Base-by-base conservation (phyloP, 2,888 invertebrate genomes). In the Doris montereyensis region DNA sequence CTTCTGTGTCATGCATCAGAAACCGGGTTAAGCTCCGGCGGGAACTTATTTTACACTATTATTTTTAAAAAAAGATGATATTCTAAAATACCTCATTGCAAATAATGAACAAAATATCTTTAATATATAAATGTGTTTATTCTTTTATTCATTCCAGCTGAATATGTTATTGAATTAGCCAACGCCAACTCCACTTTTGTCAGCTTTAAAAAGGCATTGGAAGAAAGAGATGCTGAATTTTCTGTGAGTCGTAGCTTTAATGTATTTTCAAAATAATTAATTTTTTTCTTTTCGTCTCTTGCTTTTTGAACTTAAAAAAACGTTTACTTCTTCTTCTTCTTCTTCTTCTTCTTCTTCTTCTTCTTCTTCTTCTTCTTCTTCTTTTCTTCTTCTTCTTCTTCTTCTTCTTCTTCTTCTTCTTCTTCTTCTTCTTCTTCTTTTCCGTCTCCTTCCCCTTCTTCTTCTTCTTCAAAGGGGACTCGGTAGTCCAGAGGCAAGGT, bases 111-210 rank as follows among this genome's bases (percentile, higher is more conserved):
- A n/a, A n/a, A n/a, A n/a, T n/a, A n/a, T n/a, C n/a, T n/a, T n/a
- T n/a, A n/a, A n/a, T n/a, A n/a, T n/a, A n/a, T n/a, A 2, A 3
- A 17, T 8, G 41, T 17, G 30, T 30, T 32, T n/a, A 68, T 8
- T 67, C 57, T 26, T 3, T 65, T 57, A 35, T 86, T 86, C 81
- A 79, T 94, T 94, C 74, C 93, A 95, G 99, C 99, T 78, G 99
- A 99, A 92, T 99, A 97, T 89, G 97, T 99, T 68, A 99, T 99
- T 84, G 95, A 97, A 87, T 92, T 99, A 85, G 97, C 99, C 0
- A 95, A 96, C 84, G 95, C 96, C 89, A 95, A 97, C 92, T 94
- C 94, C 77, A 95, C 95, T 0, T 96, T 97, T 88, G 97, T 97
- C 1, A 92, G 93, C 2, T 99, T 99, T 91, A 97, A 97, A 88